Base-by-base conservation (phyloP, 2,888 invertebrate species). In the Nomada ferruginata region DNA sequence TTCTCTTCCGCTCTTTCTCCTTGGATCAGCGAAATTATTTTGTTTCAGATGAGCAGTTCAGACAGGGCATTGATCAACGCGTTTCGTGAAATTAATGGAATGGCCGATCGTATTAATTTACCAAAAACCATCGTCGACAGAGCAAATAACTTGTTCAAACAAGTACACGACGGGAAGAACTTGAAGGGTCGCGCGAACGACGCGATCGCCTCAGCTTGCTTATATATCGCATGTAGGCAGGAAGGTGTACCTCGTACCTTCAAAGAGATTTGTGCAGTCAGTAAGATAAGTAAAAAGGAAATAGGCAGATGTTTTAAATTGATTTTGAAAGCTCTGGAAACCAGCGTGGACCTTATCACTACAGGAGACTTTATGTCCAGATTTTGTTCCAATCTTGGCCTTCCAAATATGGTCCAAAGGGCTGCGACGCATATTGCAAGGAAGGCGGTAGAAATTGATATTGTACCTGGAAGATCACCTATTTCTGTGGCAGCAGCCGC, bases 321-420 rank as follows among this genome's bases (percentile, higher is more conserved):
- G 59, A 99, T 99, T 80, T 94, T 99, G 55, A 99, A 99, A 93
- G 98, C 98, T 0, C 94, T 99, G 70, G 98, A 99, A 93, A 99
- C 99, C 0, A 99, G 98, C 50, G 98, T 99, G 10, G 99, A 99
- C 92, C 96, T 99, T 76, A 99, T 99, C 79, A 99, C 99, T 0
- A 99, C 99, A 0, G 99, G 98, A 0, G 99, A 99, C 93, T 99
- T 99, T 93, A 99, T 99, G 99, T 99, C 98, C 42, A 95, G 98
- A 87, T 99, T 99, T 94, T 99, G 99, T 93, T 97, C 99, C 0
- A 99, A 99, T 93, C 95, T 99, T 88, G 97, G 96, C n/a, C 91
- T 98, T 66, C 97, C 99, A 0, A 97, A 97, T 90, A 97, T 97
- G 94, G 98, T 98, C 4, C 98, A 98, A 93, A 95, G 97, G 85